These are phyloP conservation scores for Leuctra nigra DNA, from an alignment of 2,888 invertebrate genomes.

Conservation along the genomic window DNA sequence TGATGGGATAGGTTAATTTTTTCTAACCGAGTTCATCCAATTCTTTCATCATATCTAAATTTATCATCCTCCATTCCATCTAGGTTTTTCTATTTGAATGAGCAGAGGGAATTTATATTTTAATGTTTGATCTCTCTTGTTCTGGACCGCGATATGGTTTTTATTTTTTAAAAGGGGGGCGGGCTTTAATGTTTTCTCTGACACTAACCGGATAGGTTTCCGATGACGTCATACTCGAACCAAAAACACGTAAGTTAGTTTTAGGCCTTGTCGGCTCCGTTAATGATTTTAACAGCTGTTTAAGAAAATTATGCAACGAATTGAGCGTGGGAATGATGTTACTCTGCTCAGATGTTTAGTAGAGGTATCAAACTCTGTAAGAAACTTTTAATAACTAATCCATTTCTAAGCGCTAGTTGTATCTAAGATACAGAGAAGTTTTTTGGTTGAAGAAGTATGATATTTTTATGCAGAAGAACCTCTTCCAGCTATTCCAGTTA, in stretches of 20 bases:
- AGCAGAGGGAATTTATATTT: background rate
- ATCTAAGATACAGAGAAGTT: no score
- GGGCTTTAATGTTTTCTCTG: slow-evolving; percentile 5
- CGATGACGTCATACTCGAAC: slow-evolving; percentile 5
- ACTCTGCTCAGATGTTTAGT: no score
- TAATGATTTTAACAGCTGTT: slow-evolving; percentile 6
- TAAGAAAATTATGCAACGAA: background rate
- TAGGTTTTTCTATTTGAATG: background rate
- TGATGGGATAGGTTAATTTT: slow-evolving; percentile 24
- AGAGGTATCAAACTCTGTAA: no score
- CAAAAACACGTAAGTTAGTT: slow-evolving; percentile 12
- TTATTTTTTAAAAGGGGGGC: slow-evolving; percentile 15
- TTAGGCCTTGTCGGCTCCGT: background rate
- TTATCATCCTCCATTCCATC: slow-evolving; percentile 20
- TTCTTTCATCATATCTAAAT: slow-evolving; percentile 26
- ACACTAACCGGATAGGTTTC: slow-evolving; percentile 11
- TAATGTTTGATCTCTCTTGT: background rate
- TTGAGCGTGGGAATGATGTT: slow-evolving; percentile 10
- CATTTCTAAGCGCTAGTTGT: no score
- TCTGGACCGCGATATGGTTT: no score
- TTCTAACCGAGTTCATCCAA: slow-evolving; percentile 19
- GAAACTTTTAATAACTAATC: no score
- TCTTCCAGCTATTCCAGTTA: no score
- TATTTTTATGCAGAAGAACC: no score
- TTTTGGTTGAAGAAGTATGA: no score